Evolutionary conservation across 2,888 invertebrate species (phyloP).

Genomic region (Apotomis capreana): DNA sequence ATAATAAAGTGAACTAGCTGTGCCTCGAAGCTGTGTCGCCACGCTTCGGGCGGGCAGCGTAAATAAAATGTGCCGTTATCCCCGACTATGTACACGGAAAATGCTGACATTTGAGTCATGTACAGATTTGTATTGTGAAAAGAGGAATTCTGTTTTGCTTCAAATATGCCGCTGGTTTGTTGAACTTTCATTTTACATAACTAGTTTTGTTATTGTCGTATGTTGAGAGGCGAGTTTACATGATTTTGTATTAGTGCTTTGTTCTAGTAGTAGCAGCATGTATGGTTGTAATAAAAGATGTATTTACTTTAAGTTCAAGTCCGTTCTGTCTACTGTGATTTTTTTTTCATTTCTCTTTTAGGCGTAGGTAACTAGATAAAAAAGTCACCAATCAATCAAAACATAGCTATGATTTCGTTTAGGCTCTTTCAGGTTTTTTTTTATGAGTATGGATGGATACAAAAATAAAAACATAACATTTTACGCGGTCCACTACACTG

Average conservation of each 20-base stretch:
- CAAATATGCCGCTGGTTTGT: constrained; percentile 8
- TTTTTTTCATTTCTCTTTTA: too few relatives aligned
- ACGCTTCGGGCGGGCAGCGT: constrained; percentile 36
- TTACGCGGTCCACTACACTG: too few relatives aligned
- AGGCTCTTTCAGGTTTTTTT: too few relatives aligned
- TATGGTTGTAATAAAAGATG: too few relatives aligned
- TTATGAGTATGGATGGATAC: too few relatives aligned
- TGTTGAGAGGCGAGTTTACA: neutral
- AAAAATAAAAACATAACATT: too few relatives aligned
- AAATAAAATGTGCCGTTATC: constrained; percentile 41
- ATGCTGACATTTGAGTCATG: constrained; percentile 37
- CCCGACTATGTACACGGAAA: constrained; percentile 38
- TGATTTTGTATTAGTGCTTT: constrained; percentile 6
- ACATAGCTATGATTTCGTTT: too few relatives aligned
- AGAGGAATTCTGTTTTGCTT: constrained; percentile 26
- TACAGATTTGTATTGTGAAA: constrained; percentile 38
- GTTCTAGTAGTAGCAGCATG: neutral
- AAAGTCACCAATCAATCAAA: too few relatives aligned
- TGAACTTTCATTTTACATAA: constrained; percentile 15
- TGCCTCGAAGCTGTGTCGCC: neutral
- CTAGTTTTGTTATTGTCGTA: constrained; percentile 20
- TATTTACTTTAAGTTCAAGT: too few relatives aligned
- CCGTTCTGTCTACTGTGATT: too few relatives aligned
- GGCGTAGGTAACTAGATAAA: too few relatives aligned
- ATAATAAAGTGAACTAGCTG: constrained; percentile 11